Evolutionary conservation across 1,140 invertebrate genomes (phyloP).

Genomic region (Eubasilissa regina): DNA sequence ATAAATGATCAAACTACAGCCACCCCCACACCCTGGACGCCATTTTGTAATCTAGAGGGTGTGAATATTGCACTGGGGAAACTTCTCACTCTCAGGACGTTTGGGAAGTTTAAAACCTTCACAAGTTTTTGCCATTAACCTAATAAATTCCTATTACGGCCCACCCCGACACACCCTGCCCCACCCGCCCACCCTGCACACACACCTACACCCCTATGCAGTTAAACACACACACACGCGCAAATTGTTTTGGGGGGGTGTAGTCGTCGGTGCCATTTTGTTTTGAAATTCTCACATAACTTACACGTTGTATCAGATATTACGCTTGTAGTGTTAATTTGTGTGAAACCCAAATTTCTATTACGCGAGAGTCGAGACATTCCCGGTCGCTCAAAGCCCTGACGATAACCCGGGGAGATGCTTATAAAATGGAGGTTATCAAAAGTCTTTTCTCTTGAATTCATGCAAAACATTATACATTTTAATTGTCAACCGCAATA

Average conservation of each 20-base stretch:
- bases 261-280: background rate
- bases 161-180: background rate
- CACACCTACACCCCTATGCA: background rate
- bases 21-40: background rate
- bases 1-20: too few species aligned
- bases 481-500: too few species aligned
- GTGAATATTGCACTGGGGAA: constrained; percentile 38
- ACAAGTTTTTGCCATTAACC: constrained; percentile 45
- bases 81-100: constrained; percentile 42
- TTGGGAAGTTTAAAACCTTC: constrained; percentile 47
- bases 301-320: background rate
- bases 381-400: too few species aligned
- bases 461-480: too few species aligned
- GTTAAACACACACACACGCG: constrained; percentile 1
- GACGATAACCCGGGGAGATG: too few species aligned
- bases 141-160: constrained; percentile 44
- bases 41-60: constrained; percentile 38
- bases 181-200: background rate
- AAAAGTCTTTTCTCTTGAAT: too few species aligned
- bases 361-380: too few species aligned
- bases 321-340: too few species aligned
- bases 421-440: too few species aligned
- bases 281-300: constrained; percentile 10
- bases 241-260: background rate
- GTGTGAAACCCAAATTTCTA: too few species aligned